These are phyloP conservation scores for Hyposoter didymator DNA, from an alignment of 2,888 invertebrate species.

Conservation along the genomic window DNA sequence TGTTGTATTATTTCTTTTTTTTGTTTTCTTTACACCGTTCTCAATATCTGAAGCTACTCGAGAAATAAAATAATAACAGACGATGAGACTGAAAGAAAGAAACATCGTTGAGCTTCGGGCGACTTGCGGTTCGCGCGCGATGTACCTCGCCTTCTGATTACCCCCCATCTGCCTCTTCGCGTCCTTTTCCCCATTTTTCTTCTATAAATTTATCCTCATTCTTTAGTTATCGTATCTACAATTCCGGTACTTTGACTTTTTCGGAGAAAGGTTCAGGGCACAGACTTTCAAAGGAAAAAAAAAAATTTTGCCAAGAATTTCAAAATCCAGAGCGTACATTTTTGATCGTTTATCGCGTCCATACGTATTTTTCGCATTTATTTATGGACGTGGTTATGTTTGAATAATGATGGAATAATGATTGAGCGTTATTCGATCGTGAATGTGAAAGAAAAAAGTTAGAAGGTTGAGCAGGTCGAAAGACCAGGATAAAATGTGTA, in stretches of 20 bases:
- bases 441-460: not conserved
- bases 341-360: not conserved
- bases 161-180: not conserved
- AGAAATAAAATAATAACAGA: slow-evolving; percentile 43
- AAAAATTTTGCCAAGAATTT: not conserved
- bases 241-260: not conserved
- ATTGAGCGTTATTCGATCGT: not conserved
- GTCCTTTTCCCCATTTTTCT: not conserved
- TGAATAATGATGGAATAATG: not conserved
- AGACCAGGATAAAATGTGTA: slow-evolving; percentile 14
- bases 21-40: slow-evolving; percentile 61
- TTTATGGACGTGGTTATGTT: not conserved
- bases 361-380: not conserved
- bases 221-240: not conserved
- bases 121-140: slow-evolving; percentile 2
- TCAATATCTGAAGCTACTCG: slow-evolving; percentile 42
- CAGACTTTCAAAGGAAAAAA: not conserved
- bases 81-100: slow-evolving; percentile 6
- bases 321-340: not conserved
- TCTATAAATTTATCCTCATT: not conserved
- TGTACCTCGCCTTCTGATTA: slow-evolving; percentile 14
- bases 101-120: slow-evolving; percentile 12
- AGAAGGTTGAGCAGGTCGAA: not conserved
- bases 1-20: not conserved
- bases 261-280: not conserved